Evolutionary conservation across 2,888 invertebrate species (phyloP), one percentile per base, ranked within the genome.

Genomic region (Metopia argyrocephala): DNA sequence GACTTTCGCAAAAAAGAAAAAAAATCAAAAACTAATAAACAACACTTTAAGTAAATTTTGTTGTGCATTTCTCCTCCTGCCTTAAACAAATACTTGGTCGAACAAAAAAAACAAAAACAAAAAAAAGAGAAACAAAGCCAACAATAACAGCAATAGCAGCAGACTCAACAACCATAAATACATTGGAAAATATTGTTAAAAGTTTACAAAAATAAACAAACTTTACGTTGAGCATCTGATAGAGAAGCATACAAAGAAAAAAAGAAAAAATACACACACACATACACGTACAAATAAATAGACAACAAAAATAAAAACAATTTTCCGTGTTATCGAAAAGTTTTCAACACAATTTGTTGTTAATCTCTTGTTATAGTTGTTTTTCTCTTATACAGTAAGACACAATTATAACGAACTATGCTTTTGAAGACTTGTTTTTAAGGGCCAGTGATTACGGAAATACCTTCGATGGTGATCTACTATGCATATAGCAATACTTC

Each of bases 301-400:
- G 20, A 23, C 21, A 52, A 56, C 54, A 45, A 23, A 54, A 61
- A 48, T 62, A 31, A 21, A 6, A 62, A 62, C 54, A 71, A 62
- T 62, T 52, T 69, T 69, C 12, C 38, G 21, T 59, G 59, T 46
- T 59, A 46, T 38, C 62, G 28, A 61, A 75, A 75, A 70, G 5
- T 74, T 75, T 75, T 65, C 28, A 20, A 38, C 38, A 57, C 48
- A 64, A 64, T 70, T 45, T 59, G 31, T 52, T 68, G 45, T 46
- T 25, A 18, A n/a, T 45, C 21, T 45, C 15, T 56, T 50, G 7
- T 23, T 45, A 50, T 27, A 56, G 20, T 28, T 54, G 61, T 21
- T 73, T 18, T 27, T 20, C 18, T 70, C n/a, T n/a, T n/a, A n/a
- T n/a, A n/a, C n/a, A n/a, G n/a, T n/a, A n/a, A n/a, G n/a, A n/a